Evolutionary conservation across 2,113 vertebrate species (phyloP).

Genomic region (Aegotheles bennettii): DNA sequence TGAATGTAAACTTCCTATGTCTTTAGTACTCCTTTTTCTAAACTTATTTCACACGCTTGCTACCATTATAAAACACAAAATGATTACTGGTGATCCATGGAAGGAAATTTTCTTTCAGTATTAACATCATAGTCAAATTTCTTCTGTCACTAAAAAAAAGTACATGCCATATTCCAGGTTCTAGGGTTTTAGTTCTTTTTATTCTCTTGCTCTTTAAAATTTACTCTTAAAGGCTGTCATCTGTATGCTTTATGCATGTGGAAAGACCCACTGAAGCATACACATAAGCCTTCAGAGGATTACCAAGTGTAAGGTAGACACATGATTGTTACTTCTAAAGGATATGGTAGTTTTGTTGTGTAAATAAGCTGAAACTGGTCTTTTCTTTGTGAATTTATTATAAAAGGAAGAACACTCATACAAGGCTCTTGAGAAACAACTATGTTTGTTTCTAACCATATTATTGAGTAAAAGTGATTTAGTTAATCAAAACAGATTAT

Average conservation of each 20-base stretch:
- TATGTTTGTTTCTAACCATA: background rate
- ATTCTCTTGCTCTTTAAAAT: background rate
- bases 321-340: background rate
- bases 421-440: background rate
- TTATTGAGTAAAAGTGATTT: background rate
- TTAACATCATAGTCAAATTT: background rate
- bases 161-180: background rate
- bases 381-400: background rate
- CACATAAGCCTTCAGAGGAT: background rate
- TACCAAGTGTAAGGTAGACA: background rate
- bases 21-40: background rate
- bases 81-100: background rate
- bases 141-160: background rate
- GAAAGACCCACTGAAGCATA: background rate
- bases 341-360: background rate
- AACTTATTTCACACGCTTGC: background rate
- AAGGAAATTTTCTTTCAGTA: background rate
- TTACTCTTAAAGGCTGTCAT: background rate
- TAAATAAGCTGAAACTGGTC: background rate
- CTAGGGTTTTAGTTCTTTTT: background rate
- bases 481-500: background rate
- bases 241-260: background rate
- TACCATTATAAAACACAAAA: background rate
- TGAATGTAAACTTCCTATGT: background rate
- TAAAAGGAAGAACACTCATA: background rate